These are phyloP conservation scores for Myrmecobius fasciatus DNA, from an alignment of 2,113 vertebrate genomes.

Conservation along the genomic window DNA sequence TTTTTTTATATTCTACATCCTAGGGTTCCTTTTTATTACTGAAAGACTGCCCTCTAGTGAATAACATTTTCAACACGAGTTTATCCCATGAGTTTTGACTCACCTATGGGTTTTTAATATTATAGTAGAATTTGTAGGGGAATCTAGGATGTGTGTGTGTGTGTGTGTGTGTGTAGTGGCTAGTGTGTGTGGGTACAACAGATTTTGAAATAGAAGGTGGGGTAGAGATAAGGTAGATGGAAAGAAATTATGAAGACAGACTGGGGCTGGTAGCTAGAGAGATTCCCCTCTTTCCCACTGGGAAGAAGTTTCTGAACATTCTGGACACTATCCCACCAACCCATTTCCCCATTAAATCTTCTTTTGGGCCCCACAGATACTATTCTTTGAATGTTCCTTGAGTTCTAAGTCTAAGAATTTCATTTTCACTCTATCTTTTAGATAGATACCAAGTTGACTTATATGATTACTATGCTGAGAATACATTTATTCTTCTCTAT, in stretches of 20 bases:
- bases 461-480: not conserved
- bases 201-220: not conserved
- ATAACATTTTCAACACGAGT: not conserved
- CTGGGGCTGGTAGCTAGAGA: constrained; percentile 12
- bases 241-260: constrained; percentile 42
- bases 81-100: constrained; percentile 38
- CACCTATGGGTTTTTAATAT: constrained; percentile 6
- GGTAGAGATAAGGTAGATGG: constrained; percentile 24
- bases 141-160: not conserved
- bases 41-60: constrained; percentile 76
- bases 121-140: constrained; percentile 15
- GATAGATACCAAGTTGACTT: not conserved
- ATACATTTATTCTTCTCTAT: not conserved
- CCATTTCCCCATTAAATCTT: not conserved
- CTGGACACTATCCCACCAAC: not conserved
- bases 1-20: not conserved
- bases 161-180: not conserved
- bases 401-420: not conserved
- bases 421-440: not conserved
- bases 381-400: constrained; percentile 16
- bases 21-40: constrained; percentile 45
- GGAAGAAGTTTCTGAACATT: not conserved
- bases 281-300: not conserved
- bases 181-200: too few species aligned
- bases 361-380: not conserved